A percentile compares a stretch with the other conserved stretches of the same genome.
Conservation (phyloP, 2,888 invertebrate species). For the Druceiella hillmani region DNA sequence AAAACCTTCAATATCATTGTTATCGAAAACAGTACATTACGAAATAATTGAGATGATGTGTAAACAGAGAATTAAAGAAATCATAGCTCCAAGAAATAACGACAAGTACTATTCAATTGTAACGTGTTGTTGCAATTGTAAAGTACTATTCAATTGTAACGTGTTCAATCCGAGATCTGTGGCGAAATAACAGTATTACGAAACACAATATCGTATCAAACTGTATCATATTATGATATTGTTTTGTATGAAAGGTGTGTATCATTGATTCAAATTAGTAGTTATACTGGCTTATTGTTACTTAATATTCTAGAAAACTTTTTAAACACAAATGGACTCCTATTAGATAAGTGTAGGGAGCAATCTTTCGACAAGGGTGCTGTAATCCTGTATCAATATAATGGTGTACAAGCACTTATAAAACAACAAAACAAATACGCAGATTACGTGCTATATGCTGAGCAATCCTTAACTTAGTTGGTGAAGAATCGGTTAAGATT, state of each 20-base stretch:
- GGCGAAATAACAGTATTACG: too few species aligned
- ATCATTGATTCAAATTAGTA: constrained; percentile 13
- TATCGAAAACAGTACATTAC: constrained; percentile 2
- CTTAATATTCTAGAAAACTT: constrained; percentile 12
- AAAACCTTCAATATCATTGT: constrained; percentile 7
- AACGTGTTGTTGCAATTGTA: too few species aligned
- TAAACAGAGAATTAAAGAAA: neutral
- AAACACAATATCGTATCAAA: too few species aligned
- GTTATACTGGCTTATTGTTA: constrained; percentile 10
- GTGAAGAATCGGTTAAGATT: constrained; percentile 10
- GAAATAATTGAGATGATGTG: neutral
- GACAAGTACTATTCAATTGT: neutral
- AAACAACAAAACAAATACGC: constrained; percentile 10
- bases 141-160: too few species aligned
- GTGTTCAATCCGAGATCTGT: too few species aligned
- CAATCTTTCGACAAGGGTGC: constrained; percentile 12
- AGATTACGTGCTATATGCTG: constrained; percentile 7
- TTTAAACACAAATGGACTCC: too few species aligned
- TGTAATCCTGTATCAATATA: constrained; percentile 3
- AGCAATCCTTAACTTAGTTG: constrained; percentile 12
- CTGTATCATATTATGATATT: constrained; percentile 4
- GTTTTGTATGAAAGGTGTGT: neutral
- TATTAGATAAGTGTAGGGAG: constrained; percentile 6
- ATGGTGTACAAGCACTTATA: constrained; percentile 10
- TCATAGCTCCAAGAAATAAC: neutral